Conservation (phyloP, 2,888 invertebrate genomes). For the Spodoptera littoralis region DNA sequence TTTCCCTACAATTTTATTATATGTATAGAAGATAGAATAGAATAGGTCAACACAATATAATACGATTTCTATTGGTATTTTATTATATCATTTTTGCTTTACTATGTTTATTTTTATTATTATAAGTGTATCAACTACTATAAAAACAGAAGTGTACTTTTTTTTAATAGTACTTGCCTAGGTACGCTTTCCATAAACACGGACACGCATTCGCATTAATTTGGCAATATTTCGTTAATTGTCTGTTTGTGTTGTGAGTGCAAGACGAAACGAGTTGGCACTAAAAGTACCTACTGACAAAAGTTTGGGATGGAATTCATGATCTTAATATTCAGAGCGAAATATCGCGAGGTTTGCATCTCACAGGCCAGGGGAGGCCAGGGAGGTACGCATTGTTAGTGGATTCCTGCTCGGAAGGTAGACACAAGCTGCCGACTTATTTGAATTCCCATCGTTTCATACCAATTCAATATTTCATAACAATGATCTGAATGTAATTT, state of each 20-base stretch:
- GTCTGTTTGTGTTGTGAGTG: neutral
- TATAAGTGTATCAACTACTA: too few relatives aligned
- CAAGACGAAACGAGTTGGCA: constrained; percentile 59
- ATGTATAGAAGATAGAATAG: too few relatives aligned
- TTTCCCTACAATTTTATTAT: too few relatives aligned
- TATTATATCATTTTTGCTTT: too few relatives aligned
- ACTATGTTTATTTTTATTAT: too few relatives aligned
- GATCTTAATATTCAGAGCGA: constrained; percentile 83
- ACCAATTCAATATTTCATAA: constrained; percentile 74
- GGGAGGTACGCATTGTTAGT: constrained; percentile 74
- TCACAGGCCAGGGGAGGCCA: constrained; percentile 47
- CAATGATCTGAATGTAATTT: constrained; percentile 73
- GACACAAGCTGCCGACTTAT: constrained; percentile 81
- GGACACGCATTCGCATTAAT: too few relatives aligned
- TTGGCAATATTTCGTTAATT: too few relatives aligned
- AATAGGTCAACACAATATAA: too few relatives aligned
- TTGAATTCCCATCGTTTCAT: constrained; percentile 80
- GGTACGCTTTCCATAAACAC: too few relatives aligned
- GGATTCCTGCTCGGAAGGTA: constrained; percentile 75
- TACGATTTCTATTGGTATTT: too few relatives aligned
- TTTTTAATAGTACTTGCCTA: too few relatives aligned
- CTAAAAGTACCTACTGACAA: constrained; percentile 37
- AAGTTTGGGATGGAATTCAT: constrained; percentile 75
- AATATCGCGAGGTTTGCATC: constrained; percentile 66
- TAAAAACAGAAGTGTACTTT: too few relatives aligned